Evolutionary conservation across 2,797 vertebrate genomes (phyloP), one percentile per base, ranked within the genome.

Genomic region (Hephaestus fuliginosus): DNA sequence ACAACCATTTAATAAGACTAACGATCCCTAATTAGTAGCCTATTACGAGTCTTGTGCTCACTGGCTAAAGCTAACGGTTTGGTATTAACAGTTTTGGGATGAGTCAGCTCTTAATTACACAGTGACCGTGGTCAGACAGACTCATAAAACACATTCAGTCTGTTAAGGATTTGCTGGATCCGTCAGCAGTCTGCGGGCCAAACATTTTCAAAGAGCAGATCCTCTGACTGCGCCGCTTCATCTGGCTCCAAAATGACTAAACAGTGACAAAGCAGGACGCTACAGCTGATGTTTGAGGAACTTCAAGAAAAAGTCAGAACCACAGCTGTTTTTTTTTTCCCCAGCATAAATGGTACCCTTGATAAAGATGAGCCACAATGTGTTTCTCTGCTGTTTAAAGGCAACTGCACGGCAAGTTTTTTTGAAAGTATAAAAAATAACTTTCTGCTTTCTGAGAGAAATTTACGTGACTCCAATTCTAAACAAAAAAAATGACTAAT

Each of bases 91-190:
- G 77, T 73, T 82, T 44, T 68, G 65, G 22, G 49, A 58, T 89
- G 88, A 90, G 62, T 89, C 82, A 89, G 61, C 76, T 72, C 68
- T 78, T 88, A 85, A 89, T 92, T 81, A 83, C 75, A 82, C 74
- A 25, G 68, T 74, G 83, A 65, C 80, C 55, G 53, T 46, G 78
- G 84, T 89, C 80, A 76, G 86, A 83, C 81, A 88, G 86, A 81
- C 74, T 86, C 85, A 82, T 88, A 71, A 86, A 92, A 86, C 73
- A 71, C 76, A 67, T 48, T 77, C 64, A 57, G 78, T 76, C 74
- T 75, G 84, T 81, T 60, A 28, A 71, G 78, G 76, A 78, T 88
- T 85, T 77, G 69, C 77, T 52, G 76, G 65, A 74, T 85, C 73
- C 30, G 39, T 82, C 75, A 71, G 76, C 71, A 53, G 79, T 89